Evolutionary conservation across 2,113 vertebrate genomes (phyloP).

Genomic region (Paralichthys olivaceus): DNA sequence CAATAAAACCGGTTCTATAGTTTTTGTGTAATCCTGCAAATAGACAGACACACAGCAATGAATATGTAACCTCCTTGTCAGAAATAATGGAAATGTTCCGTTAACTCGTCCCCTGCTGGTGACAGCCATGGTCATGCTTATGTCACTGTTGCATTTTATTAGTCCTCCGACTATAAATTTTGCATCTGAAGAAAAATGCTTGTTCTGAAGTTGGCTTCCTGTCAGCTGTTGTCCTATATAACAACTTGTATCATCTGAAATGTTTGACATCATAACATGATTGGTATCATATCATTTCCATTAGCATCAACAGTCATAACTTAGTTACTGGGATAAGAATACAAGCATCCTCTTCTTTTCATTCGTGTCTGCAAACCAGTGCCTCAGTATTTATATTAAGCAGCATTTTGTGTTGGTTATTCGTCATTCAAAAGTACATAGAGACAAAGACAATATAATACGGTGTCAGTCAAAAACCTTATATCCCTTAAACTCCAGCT

Average conservation of each 20-base stretch:
- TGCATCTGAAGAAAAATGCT: background rate
- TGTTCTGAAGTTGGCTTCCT: background rate
- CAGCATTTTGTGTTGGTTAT: slow-evolving; percentile 6
- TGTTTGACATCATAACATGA: background rate
- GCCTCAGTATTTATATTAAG: background rate
- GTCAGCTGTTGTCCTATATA: background rate
- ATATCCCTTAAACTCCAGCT: slow-evolving; percentile 30
- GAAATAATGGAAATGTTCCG: too few species aligned
- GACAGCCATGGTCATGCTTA: too few species aligned
- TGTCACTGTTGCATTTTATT: too few species aligned
- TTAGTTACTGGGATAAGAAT: background rate
- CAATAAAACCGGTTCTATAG: too few species aligned
- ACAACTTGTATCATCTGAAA: background rate
- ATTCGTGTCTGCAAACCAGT: background rate
- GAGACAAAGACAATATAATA: slow-evolving; percentile 14
- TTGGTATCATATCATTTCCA: background rate
- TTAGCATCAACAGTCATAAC: background rate
- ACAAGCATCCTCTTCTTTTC: background rate
- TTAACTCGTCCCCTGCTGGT: too few species aligned
- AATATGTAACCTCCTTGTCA: too few species aligned
- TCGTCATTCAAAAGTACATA: slow-evolving; percentile 7
- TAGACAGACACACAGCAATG: too few species aligned
- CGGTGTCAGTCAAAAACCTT: slow-evolving; percentile 19
- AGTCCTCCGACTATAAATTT: too few species aligned
- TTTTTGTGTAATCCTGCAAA: too few species aligned